Conservation (phyloP, 2,797 vertebrate genomes). For the Pteronotus mesoamericanus region DNA sequence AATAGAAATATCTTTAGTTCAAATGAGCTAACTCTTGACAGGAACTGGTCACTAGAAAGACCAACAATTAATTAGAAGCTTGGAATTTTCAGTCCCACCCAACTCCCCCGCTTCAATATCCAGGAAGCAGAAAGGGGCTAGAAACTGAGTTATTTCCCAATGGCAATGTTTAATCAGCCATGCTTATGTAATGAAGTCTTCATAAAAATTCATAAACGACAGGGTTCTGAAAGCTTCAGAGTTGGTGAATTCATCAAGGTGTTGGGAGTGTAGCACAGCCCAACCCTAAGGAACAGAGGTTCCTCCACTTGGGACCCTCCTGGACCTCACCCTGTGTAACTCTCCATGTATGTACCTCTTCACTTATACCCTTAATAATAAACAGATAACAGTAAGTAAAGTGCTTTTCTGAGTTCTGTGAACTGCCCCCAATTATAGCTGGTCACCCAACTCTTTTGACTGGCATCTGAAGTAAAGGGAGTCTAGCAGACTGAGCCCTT, state of each 20-base stretch:
- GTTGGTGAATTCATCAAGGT: not conserved
- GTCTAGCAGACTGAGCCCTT: not conserved
- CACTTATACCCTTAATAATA: not conserved
- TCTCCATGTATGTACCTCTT: not conserved
- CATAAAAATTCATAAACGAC: not conserved
- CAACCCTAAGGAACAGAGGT: not conserved
- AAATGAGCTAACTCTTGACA: not conserved
- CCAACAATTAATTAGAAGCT: not conserved
- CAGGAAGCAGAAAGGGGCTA: not conserved
- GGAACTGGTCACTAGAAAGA: not conserved
- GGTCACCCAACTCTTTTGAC: not conserved
- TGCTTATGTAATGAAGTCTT: not conserved
- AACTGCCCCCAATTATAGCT: not conserved
- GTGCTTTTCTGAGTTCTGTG: not conserved
- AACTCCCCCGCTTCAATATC: not conserved
- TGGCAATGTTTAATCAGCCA: not conserved
- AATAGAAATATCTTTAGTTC: not conserved
- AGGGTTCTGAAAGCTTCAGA: not conserved
- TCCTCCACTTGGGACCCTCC: not conserved
- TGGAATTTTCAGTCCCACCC: not conserved
- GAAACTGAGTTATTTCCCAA: not conserved
- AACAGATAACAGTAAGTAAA: not conserved
- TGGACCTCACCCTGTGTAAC: not conserved
- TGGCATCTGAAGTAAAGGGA: not conserved
- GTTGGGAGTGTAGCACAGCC: not conserved